Evolutionary conservation across 2,797 vertebrate species (phyloP).

Genomic region (Lacerta agilis): DNA sequence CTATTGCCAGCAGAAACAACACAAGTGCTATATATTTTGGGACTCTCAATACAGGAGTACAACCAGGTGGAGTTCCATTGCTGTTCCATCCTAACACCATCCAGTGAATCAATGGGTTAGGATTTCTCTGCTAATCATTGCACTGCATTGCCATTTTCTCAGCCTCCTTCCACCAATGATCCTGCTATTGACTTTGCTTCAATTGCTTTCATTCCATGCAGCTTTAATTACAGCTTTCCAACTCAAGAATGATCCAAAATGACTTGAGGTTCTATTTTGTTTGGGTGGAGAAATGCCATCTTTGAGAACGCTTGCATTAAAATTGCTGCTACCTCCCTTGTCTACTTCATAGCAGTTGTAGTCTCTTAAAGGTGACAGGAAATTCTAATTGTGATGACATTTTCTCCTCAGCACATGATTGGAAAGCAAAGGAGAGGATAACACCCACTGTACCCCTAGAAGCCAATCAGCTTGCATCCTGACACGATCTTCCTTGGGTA

Average conservation of each 20-base stretch:
- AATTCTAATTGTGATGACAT: conserved; percentile 35
- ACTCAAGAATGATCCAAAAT: conserved; percentile 54
- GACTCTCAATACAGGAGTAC: too few species aligned
- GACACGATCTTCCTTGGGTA: conserved; percentile 75
- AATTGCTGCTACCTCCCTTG: background rate
- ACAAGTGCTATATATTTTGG: too few species aligned
- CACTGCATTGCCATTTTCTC: background rate
- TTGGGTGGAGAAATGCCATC: conserved; percentile 19
- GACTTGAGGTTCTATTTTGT: conserved; percentile 34
- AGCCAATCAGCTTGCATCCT: conserved; percentile 53
- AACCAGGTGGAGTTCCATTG: too few species aligned
- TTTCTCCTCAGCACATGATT: conserved; percentile 72
- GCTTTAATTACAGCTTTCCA: conserved; percentile 48
- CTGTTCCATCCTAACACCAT: too few species aligned
- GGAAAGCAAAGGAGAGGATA: conserved; percentile 54
- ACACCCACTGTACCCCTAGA: conserved; percentile 50
- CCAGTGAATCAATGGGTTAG: too few species aligned
- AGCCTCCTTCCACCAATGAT: background rate
- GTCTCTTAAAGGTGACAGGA: background rate
- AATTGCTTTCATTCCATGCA: background rate
- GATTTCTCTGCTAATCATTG: background rate
- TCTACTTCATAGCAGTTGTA: too few species aligned
- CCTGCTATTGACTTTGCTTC: background rate
- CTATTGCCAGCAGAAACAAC: too few species aligned
- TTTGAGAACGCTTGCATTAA: background rate